Evolutionary conservation across 2,888 invertebrate species (phyloP).

Genomic region (Sinotaia quadrata): DNA sequence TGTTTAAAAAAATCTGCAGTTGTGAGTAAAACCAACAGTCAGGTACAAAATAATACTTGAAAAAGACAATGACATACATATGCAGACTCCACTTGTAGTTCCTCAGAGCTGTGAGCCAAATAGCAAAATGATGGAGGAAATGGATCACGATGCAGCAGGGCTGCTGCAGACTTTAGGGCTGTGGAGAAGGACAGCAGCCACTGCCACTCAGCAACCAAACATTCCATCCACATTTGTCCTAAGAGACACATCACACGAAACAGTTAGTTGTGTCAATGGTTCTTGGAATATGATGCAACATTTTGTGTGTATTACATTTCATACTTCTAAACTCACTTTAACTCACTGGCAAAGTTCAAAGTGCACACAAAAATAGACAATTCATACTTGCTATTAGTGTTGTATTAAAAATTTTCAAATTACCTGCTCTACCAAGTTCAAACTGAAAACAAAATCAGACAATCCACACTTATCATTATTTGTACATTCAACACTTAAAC

Average conservation of each 20-base stretch:
- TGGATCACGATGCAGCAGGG: constrained; percentile 74
- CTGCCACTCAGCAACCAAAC: constrained; percentile 73
- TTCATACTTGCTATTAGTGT: too few species aligned
- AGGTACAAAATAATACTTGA: not conserved
- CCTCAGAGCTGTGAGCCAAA: constrained; percentile 44
- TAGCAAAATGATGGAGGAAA: constrained; percentile 71
- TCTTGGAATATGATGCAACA: too few species aligned
- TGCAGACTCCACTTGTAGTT: constrained; percentile 28
- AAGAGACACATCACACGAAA: not conserved
- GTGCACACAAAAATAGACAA: too few species aligned
- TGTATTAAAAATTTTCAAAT: too few species aligned
- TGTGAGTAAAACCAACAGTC: not conserved
- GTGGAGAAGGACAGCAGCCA: constrained; percentile 77
- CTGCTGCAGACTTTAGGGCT: constrained; percentile 76
- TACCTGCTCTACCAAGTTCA: too few species aligned
- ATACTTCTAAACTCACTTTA: too few species aligned
- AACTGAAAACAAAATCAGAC: too few species aligned
- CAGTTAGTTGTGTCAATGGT: not conserved
- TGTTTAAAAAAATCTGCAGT: too few species aligned
- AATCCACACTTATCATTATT: too few species aligned
- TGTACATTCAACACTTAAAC: too few species aligned
- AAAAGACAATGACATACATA: constrained; percentile 29
- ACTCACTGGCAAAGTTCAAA: too few species aligned
- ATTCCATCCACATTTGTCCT: constrained; percentile 28
- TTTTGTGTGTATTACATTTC: too few species aligned